Base-by-base conservation (phyloP, 1,140 invertebrate genomes). In the Drosophila pallidifrons region DNA sequence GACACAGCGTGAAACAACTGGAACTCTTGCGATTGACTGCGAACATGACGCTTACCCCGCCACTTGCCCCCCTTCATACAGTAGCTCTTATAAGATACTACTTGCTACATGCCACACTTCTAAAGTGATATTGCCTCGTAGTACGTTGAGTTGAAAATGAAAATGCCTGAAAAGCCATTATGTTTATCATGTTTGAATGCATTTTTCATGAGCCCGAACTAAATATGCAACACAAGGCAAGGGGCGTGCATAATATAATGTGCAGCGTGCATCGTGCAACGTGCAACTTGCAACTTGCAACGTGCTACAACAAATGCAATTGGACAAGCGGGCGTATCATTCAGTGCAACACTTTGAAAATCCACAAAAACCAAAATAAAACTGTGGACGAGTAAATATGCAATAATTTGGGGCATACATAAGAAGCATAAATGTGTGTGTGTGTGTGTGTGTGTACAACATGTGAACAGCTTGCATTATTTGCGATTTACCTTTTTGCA, bases 191-290 rank as follows among this genome's bases (percentile, higher is more conserved):
- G 57, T 61, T 60, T 32, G 52, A 77, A 75, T 78, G 75, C 59
- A 78, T 78, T 54, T 64, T 64, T 65, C 65, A 77, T 75, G 71
- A 77, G 75, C 51, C 57, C 20, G 41, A 70, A 52, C 65, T 43
- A 54, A 69, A 66, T 71, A 67, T 63, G 61, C 57, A 55, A 55
- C 45, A 60, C 35, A 46, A 32, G 13, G 20, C 25, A 32, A 54
- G 25, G 30, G 70, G 70, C 47, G 63, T 73, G 70, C 70, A 73
- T 73, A 73, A 73, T 67, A 59, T 47, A 59, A n/a, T 15, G n/a
- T 45, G 32, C n/a, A 49, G 3, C 32, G 32, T 32, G 7, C 30
- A 55, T 35, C 52, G 52, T 55, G 30, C 52, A 69, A 52, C 43
- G 52, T 32, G 46, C 30, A 60, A 41, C 45, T 7, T 38, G 35